Evolutionary conservation across 2,888 invertebrate species (phyloP).

Genomic region (Pherbina coryleti): DNA sequence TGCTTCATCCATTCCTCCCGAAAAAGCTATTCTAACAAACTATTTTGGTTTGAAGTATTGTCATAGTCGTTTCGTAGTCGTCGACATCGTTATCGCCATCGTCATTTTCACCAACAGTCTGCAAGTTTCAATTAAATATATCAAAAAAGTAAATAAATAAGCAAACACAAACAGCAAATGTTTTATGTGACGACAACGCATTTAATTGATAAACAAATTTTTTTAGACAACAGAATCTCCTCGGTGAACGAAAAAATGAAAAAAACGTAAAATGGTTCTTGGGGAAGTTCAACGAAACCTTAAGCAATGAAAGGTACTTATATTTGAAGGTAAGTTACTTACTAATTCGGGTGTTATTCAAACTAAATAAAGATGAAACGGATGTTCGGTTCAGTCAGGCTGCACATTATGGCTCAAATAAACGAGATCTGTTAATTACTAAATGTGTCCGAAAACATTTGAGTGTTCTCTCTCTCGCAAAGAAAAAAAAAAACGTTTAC

Average conservation of each 20-base stretch:
- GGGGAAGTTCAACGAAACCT: no score
- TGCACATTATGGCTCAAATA: no score
- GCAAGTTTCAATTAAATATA: conserved; percentile 56
- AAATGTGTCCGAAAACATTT: no score
- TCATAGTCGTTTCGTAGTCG: neutral
- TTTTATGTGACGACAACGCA: conserved; percentile 47
- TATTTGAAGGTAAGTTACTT: no score
- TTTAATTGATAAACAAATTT: conserved; percentile 54
- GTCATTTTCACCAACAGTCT: conserved; percentile 41
- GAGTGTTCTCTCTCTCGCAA: no score
- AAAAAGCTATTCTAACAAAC: neutral
- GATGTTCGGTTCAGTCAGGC: no score
- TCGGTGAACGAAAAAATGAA: neutral
- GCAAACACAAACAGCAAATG: conserved; percentile 34
- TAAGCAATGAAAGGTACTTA: no score
- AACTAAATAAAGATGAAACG: no score
- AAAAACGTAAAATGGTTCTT: neutral
- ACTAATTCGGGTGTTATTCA: no score
- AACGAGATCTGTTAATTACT: no score
- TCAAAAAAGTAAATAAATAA: conserved; percentile 33
- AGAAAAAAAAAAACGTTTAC: no score
- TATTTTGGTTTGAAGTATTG: neutral
- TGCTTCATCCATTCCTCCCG: conserved; percentile 3
- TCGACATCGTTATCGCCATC: conserved; percentile 1
- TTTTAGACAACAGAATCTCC: conserved; percentile 51